Conservation (phyloP, 2,888 invertebrate species). For the Phaedon cochleariae region DNA sequence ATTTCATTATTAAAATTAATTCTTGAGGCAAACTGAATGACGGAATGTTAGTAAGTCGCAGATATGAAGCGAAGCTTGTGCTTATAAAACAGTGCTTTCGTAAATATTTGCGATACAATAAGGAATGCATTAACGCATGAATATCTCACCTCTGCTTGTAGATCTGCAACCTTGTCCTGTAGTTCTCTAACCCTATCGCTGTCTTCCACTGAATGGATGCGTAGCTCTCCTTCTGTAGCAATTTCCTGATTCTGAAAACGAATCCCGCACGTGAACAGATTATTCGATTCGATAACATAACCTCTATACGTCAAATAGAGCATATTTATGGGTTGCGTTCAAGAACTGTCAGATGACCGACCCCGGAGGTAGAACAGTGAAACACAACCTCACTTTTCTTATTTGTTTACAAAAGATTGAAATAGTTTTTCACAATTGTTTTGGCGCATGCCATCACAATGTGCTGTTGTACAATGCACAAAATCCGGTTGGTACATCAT, state of each 20-base stretch:
- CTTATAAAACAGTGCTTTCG: slow-evolving; percentile 28
- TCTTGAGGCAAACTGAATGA: not conserved
- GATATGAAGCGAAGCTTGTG: slow-evolving; percentile 35
- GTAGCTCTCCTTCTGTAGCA: slow-evolving; percentile 89
- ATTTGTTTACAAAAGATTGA: too few species aligned
- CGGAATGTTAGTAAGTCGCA: slow-evolving; percentile 13
- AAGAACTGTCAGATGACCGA: too few species aligned
- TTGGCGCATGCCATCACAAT: too few species aligned
- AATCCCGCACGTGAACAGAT: slow-evolving; percentile 13
- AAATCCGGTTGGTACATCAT: too few species aligned
- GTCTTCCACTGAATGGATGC: slow-evolving; percentile 82
- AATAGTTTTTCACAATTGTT: too few species aligned
- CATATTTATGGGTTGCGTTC: too few species aligned
- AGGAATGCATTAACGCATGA: too few species aligned
- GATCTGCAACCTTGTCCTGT: slow-evolving; percentile 91
- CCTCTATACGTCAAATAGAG: too few species aligned
- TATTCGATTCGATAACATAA: not conserved
- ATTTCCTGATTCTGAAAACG: slow-evolving; percentile 88
- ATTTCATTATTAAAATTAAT: too few species aligned
- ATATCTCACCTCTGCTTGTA: slow-evolving; percentile 87
- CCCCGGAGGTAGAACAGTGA: too few species aligned
- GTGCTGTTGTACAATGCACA: too few species aligned
- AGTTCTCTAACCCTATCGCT: slow-evolving; percentile 87
- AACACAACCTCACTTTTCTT: too few species aligned
- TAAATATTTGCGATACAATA: not conserved